These are phyloP conservation scores for Criorhina ranunculi DNA, from an alignment of 2,888 invertebrate genomes.

Conservation along the genomic window DNA sequence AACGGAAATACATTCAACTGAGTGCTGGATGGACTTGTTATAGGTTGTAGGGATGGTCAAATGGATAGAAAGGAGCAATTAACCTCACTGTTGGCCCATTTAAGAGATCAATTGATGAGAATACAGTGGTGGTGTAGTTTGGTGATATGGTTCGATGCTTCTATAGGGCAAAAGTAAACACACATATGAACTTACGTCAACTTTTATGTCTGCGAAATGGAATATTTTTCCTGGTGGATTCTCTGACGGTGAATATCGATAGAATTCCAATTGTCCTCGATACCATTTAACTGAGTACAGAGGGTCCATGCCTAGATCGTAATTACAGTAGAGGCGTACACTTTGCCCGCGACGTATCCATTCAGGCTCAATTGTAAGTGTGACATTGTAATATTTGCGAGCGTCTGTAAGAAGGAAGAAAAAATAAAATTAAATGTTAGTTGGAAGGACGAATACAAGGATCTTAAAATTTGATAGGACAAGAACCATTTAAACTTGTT, in stretches of 20 bases:
- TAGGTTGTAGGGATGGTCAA: neutral
- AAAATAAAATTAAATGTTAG: slow-evolving; percentile 40
- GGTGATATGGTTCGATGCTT: slow-evolving; percentile 2
- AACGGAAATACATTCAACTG: slow-evolving; percentile 29
- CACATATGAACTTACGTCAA: slow-evolving; percentile 86
- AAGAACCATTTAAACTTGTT: too few relatives aligned
- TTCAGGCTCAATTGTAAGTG: slow-evolving; percentile 86
- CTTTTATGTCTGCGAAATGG: slow-evolving; percentile 88
- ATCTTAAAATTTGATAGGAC: too few relatives aligned
- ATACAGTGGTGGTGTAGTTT: neutral
- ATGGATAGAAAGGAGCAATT: slow-evolving; percentile 51
- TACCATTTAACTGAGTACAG: slow-evolving; percentile 90
- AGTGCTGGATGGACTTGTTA: slow-evolving; percentile 46
- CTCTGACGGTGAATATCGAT: slow-evolving; percentile 88
- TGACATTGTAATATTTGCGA: slow-evolving; percentile 85
- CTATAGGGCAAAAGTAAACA: neutral
- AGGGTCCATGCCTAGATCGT: slow-evolving; percentile 88
- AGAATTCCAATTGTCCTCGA: slow-evolving; percentile 89
- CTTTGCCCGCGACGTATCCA: slow-evolving; percentile 87
- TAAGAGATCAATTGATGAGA: slow-evolving; percentile 41
- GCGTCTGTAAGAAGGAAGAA: slow-evolving; percentile 84
- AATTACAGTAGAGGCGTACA: slow-evolving; percentile 87
- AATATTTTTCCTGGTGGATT: slow-evolving; percentile 88
- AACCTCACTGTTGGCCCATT: slow-evolving; percentile 40
- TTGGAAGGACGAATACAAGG: too few relatives aligned